Conservation (phyloP, 2,113 vertebrate genomes). For the Paratilapia polleni region DNA sequence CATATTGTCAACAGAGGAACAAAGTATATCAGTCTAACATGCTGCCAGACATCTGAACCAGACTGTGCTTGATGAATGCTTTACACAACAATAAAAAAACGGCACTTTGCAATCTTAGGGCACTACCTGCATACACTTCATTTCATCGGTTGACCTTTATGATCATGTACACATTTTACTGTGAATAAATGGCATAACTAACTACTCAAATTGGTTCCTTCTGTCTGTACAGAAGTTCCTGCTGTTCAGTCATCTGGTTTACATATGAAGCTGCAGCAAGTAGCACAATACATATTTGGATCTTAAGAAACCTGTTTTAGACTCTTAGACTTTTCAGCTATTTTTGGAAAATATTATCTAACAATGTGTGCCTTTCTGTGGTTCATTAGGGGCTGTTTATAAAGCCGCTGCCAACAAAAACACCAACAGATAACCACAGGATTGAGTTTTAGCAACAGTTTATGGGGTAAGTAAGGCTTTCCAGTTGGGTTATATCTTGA, state of each 20-base stretch:
- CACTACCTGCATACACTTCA: background rate
- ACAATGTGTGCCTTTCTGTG: background rate
- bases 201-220: background rate
- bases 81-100: background rate
- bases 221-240: background rate
- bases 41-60: background rate
- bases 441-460: background rate
- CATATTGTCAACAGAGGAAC: background rate
- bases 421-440: background rate
- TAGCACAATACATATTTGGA: background rate
- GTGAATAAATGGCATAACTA: background rate
- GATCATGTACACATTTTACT: background rate
- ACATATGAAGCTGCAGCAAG: conserved; percentile 32
- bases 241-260: conserved; percentile 46
- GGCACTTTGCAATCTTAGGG: background rate
- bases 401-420: conserved; percentile 19
- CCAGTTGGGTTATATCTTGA: conserved; percentile 11
- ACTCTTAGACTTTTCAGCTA: background rate
- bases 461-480: conserved; percentile 15
- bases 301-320: background rate
- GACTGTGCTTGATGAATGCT: background rate
- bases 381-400: background rate
- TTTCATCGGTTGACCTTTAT: background rate
- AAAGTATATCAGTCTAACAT: background rate
- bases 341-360: background rate